These are phyloP conservation scores for Dicranocentrus wangi DNA, from an alignment of 2,888 invertebrate species.

Conservation along the genomic window DNA sequence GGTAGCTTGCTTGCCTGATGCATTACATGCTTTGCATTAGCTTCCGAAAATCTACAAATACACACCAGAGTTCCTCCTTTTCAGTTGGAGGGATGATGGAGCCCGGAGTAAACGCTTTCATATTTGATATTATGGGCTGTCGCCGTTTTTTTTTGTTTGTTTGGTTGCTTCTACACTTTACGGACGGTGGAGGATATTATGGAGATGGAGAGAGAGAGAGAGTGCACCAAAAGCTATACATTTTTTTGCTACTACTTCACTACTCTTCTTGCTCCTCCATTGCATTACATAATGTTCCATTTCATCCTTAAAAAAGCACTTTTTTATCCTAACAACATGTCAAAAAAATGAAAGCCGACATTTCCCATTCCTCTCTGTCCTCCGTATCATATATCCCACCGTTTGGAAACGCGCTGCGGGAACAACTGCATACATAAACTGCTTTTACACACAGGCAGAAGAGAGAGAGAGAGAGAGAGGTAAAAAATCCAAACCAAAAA, in stretches of 20 bases:
- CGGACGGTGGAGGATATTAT: no score
- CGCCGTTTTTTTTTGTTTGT: constrained; percentile 59
- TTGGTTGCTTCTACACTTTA: constrained; percentile 24
- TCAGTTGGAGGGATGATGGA: constrained; percentile 20
- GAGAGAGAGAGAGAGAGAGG: no score
- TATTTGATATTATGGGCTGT: constrained; percentile 49
- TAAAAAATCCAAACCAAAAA: no score
- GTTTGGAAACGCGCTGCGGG: no score
- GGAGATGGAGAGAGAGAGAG: neutral
- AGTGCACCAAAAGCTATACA: constrained; percentile 18
- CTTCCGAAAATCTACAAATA: constrained; percentile 24
- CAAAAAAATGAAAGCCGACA: constrained; percentile 64
- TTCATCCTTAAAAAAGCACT: constrained; percentile 26
- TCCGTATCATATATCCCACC: constrained; percentile 24
- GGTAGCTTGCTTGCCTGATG: constrained; percentile 2
- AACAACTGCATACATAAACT: no score
- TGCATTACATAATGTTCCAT: constrained; percentile 47
- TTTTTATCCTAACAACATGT: constrained; percentile 63
- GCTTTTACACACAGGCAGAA: constrained; percentile 15
- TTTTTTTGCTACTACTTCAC: constrained; percentile 8
- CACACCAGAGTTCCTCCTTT: constrained; percentile 18
- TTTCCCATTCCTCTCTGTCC: constrained; percentile 67
- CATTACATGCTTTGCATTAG: constrained; percentile 44
- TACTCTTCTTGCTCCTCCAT: constrained; percentile 5
- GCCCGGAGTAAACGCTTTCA: no score